phyloP scores from a whole-genome alignment of 2,113 vertebrate genomes.

The Callionymus lyra region DNA sequence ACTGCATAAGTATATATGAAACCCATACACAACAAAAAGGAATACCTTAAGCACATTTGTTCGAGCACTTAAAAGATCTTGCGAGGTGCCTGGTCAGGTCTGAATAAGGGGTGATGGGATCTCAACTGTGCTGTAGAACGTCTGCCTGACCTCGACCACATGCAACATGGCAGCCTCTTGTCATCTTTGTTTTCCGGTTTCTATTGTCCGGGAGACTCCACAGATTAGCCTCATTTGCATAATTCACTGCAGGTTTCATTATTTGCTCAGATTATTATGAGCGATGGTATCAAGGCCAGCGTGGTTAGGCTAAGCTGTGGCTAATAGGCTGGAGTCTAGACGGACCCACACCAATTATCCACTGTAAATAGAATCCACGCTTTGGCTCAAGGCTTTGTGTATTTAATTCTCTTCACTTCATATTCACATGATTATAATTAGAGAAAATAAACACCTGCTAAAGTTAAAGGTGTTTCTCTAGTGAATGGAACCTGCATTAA shows the following conservation, averaged over 20 bases:
- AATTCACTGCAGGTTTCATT: constrained; percentile 56
- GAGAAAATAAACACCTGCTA: constrained; percentile 47
- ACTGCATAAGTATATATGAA: no score
- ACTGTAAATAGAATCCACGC: constrained; percentile 68
- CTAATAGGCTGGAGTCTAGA: constrained; percentile 69
- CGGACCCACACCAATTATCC: constrained; percentile 67
- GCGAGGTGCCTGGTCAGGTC: no score
- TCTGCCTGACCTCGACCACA: constrained; percentile 23
- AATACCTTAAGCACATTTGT: no score
- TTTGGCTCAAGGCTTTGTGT: constrained; percentile 64
- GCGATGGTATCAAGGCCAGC: constrained; percentile 49
- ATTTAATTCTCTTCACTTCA: constrained; percentile 61
- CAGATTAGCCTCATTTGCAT: constrained; percentile 60
- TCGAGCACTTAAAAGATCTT: no score
- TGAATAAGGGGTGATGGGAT: no score
- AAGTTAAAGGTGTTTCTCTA: constrained; percentile 15
- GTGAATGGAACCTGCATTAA: background rate
- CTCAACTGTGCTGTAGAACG: constrained; percentile 32
- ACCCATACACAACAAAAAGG: no score
- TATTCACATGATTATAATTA: constrained; percentile 56
- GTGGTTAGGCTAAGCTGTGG: constrained; percentile 62
- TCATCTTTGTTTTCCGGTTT: constrained; percentile 41
- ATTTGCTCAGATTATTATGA: constrained; percentile 65
- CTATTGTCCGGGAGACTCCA: constrained; percentile 44
- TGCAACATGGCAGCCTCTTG: constrained; percentile 28